A percentile compares a stretch with the other conserved stretches of the same genome.
phyloP scores from a whole-genome alignment of 2,113 vertebrate genomes.

The Engraulis encrasicolus region DNA sequence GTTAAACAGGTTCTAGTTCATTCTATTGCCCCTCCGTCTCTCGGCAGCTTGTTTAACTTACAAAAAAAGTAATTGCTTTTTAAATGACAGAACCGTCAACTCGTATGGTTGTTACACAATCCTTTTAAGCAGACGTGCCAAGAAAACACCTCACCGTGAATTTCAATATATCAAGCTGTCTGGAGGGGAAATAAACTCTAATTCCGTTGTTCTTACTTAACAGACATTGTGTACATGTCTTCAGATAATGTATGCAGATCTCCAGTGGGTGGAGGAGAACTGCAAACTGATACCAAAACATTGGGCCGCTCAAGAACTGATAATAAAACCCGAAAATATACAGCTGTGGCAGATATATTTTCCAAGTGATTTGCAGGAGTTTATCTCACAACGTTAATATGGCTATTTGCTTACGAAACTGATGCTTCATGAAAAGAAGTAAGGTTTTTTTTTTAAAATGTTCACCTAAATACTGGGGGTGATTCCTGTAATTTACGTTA shows the following conservation, averaged over 20 bases:
- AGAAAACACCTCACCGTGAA: background rate
- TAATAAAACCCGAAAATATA: background rate
- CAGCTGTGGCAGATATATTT: background rate
- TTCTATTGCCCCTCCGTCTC: conserved; percentile 5
- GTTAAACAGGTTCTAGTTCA: background rate
- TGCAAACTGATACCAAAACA: background rate
- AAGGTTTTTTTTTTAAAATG: background rate
- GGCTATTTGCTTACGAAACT: background rate
- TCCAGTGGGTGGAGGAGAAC: background rate
- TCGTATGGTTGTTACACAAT: background rate
- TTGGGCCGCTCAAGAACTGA: background rate
- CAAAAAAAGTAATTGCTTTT: background rate
- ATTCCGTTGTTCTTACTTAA: background rate
- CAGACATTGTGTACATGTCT: background rate
- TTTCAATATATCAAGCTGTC: background rate
- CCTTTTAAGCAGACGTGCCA: background rate
- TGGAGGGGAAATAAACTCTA: background rate
- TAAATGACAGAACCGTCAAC: background rate
- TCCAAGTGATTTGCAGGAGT: background rate
- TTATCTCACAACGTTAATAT: background rate
- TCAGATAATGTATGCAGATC: background rate
- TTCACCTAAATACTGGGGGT: background rate
- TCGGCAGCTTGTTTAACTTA: background rate
- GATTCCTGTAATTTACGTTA: conserved; percentile 12
- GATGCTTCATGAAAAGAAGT: background rate